These are phyloP conservation scores for Catocala fraxini DNA, from an alignment of 2,888 invertebrate species.

Conservation along the genomic window DNA sequence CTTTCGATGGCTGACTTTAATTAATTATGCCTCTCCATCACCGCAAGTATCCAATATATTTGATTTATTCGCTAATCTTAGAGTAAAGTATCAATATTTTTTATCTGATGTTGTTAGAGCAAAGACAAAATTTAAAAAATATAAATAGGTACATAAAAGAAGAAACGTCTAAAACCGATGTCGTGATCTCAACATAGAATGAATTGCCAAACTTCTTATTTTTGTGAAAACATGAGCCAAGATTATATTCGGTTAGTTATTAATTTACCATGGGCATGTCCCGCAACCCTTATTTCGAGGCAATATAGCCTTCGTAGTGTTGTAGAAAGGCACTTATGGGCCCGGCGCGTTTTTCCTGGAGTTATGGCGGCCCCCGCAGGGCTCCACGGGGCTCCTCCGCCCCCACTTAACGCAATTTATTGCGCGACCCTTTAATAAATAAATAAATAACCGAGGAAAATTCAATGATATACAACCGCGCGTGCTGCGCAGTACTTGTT, in stretches of 20 bases:
- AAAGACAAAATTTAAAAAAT: too few relatives aligned
- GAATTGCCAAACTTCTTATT: not conserved
- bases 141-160: too few relatives aligned
- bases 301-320: conserved; percentile 72
- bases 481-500: conserved; percentile 62
- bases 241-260: conserved; percentile 34
- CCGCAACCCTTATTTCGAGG: conserved; percentile 55
- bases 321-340: conserved; percentile 85
- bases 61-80: too few relatives aligned
- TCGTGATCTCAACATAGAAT: not conserved
- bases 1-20: too few relatives aligned
- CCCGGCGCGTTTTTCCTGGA: conserved; percentile 79
- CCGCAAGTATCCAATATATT: too few relatives aligned
- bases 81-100: too few relatives aligned
- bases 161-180: too few relatives aligned
- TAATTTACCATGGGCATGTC: conserved; percentile 43
- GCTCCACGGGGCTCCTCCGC: conserved; percentile 81
- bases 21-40: too few relatives aligned
- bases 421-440: conserved; percentile 86
- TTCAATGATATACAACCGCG: conserved; percentile 84
- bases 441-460: conserved; percentile 86
- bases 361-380: conserved; percentile 82
- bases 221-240: conserved; percentile 24
- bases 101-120: too few relatives aligned
- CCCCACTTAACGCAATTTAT: conserved; percentile 88